Base-by-base conservation (phyloP, 2,888 invertebrate genomes). In the Tetrapedia diversipes region DNA sequence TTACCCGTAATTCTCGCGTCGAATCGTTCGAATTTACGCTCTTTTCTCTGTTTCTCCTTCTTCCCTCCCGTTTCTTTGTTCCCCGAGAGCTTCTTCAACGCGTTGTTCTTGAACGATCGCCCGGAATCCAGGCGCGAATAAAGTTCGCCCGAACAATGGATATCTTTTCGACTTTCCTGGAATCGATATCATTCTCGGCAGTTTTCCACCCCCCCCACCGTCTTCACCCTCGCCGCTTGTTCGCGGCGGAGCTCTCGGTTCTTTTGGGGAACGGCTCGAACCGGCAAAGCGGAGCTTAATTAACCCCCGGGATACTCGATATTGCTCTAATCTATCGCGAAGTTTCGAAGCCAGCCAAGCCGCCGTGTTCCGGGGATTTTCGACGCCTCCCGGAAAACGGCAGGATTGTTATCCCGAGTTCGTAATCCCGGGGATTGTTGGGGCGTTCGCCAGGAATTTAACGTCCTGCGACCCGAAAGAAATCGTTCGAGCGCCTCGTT, bases 221-320 rank as follows among this genome's bases (percentile, higher is more conserved):
- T n/a, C n/a, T n/a, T n/a, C n/a, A n/a, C n/a, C n/a, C n/a, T n/a
- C n/a, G n/a, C n/a, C n/a, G n/a, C n/a, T n/a, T n/a, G n/a, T n/a
- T n/a, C n/a, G n/a, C n/a, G n/a, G n/a, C n/a, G n/a, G n/a, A n/a
- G n/a, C n/a, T n/a, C 41, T 57, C 10, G 39, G n/a, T 27, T 43
- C 19, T 45, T 60, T 16, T 32, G 11, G 22, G 7, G n/a, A n/a
- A n/a, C 7, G 14, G 4, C 6, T 2, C 11, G n/a, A 29, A n/a
- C 14, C 54, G 61, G 7, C 7, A 6, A 29, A n/a, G 11, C 14
- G 16, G 22, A 19, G 34, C 24, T 61, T 61, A 61, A 61, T 61
- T 61, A 61, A 49, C 49, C n/a, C 24, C 22, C 2, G 16, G 47
- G 24, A n/a, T 27, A 37, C n/a, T 61, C 49, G 49, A 61, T 34